phyloP scores from a whole-genome alignment of 2,888 invertebrate genomes.

The Myopa testacea region DNA sequence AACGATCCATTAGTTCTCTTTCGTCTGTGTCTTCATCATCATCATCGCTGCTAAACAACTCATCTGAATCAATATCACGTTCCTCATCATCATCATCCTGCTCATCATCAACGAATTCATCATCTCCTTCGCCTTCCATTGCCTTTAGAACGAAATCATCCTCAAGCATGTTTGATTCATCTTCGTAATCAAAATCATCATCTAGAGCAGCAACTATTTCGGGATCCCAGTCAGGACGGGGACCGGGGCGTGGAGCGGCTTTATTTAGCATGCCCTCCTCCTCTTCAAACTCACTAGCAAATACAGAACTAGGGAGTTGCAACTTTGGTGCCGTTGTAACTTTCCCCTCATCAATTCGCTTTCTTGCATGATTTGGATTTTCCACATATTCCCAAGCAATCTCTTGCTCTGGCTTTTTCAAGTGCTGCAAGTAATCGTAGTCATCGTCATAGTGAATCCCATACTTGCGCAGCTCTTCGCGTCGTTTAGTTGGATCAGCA shows the following conservation, averaged over 20 bases:
- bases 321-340: conserved; percentile 62
- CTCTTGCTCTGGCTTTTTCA: conserved; percentile 69
- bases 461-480: conserved; percentile 83
- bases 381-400: conserved; percentile 68
- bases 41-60: conserved; percentile 63
- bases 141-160: conserved; percentile 93
- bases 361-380: conserved; percentile 62
- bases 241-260: conserved; percentile 68
- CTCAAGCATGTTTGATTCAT: conserved; percentile 86
- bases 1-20: conserved; percentile 66
- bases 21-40: conserved; percentile 68
- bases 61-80: conserved; percentile 56
- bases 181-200: conserved; percentile 88
- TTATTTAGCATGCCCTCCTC: conserved; percentile 74
- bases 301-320: conserved; percentile 86
- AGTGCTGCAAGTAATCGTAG: conserved; percentile 94
- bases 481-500: conserved; percentile 70
- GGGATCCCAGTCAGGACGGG: conserved; percentile 84
- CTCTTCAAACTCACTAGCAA: conserved; percentile 88
- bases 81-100: conserved; percentile 54
- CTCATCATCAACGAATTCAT: conserved; percentile 53
- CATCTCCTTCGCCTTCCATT: conserved; percentile 58
- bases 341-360: conserved; percentile 47
- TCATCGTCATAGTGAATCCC: conserved; percentile 96
- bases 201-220: conserved; percentile 94